phyloP scores from a whole-genome alignment of 2,888 invertebrate species.

The Meteorus colon region DNA sequence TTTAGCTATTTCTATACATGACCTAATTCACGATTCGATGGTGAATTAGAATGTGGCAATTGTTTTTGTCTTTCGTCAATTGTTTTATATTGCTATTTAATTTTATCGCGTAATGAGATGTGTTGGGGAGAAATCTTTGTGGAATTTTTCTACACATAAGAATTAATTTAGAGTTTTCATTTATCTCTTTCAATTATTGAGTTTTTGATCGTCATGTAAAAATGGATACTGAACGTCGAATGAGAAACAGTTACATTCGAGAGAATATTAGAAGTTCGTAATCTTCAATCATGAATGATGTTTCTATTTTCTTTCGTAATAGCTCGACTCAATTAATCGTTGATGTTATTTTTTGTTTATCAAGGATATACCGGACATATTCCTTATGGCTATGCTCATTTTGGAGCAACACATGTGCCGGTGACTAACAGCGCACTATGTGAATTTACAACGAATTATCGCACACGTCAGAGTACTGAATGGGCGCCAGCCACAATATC shows the following conservation, averaged over 20 bases:
- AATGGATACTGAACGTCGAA: constrained; percentile 47
- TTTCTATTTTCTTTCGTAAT: not conserved
- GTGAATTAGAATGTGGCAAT: not conserved
- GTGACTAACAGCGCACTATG: constrained; percentile 83
- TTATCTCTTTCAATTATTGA: not conserved
- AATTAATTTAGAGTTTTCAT: not conserved
- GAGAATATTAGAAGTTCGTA: constrained; percentile 56
- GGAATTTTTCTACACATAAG: not conserved
- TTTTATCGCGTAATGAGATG: not conserved
- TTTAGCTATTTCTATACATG: not conserved
- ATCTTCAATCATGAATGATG: constrained; percentile 7
- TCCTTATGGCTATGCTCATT: constrained; percentile 79
- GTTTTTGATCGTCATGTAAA: not conserved
- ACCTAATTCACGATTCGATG: not conserved
- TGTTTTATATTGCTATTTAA: constrained; percentile 34
- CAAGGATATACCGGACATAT: constrained; percentile 81
- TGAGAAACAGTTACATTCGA: constrained; percentile 57
- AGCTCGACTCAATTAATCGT: constrained; percentile 6
- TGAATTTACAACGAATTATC: constrained; percentile 85
- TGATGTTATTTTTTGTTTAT: constrained; percentile 27
- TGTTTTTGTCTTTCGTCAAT: constrained; percentile 36
- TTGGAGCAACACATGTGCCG: constrained; percentile 79
- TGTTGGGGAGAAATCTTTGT: not conserved
- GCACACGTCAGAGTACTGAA: constrained; percentile 81
- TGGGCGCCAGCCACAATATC: constrained; percentile 83